Evolutionary conservation across 2,113 vertebrate species (phyloP).

Genomic region (Coracopsis vasa): DNA sequence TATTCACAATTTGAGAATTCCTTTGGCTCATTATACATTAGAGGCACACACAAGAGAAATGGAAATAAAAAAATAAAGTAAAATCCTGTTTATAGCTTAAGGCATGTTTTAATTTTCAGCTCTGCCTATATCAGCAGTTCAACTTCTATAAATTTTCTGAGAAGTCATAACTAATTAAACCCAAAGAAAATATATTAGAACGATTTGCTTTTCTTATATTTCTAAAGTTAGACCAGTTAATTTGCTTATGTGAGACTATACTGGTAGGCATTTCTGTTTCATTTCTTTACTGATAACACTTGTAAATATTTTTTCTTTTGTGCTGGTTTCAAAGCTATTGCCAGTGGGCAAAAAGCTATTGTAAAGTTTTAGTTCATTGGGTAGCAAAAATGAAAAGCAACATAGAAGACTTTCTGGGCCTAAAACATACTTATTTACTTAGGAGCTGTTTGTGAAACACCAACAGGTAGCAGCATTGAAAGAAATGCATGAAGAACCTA

Average conservation of each 20-base stretch:
- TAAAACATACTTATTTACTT: not conserved
- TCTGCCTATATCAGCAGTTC: not conserved
- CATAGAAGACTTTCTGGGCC: not conserved
- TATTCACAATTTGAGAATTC: not conserved
- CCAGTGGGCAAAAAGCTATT: not conserved
- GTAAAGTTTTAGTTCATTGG: not conserved
- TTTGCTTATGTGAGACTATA: not conserved
- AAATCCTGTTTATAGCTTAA: not conserved
- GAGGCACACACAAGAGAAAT: not conserved
- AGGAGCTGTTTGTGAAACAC: not conserved
- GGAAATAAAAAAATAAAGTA: not conserved
- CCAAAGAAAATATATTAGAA: not conserved
- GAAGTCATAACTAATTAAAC: conserved; percentile 24
- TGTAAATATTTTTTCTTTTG: not conserved
- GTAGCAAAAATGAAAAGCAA: not conserved
- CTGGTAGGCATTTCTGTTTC: not conserved
- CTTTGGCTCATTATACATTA: not conserved
- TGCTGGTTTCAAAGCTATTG: not conserved
- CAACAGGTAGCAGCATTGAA: not conserved
- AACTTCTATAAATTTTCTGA: not conserved
- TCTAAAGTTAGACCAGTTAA: not conserved
- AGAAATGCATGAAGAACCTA: not conserved
- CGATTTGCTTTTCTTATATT: conserved; percentile 23
- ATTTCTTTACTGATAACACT: not conserved
- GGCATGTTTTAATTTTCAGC: conserved; percentile 7